Percentiles rank a stretch among this genome's conserved stretches.
Conservation (phyloP, 2,797 vertebrate species). For the Epinephelus coioides region DNA sequence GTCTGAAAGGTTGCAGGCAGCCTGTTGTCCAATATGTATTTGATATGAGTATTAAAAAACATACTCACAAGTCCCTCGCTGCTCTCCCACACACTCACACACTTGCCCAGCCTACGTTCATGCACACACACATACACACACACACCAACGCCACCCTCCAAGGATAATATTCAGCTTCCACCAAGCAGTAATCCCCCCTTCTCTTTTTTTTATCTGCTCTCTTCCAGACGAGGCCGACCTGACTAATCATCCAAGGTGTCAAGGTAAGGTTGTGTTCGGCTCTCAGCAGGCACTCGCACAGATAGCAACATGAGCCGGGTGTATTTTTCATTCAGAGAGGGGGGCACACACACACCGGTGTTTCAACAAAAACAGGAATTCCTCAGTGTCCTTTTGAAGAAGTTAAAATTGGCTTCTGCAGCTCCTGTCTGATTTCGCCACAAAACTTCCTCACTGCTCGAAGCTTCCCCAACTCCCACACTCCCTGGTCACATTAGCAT, state of each 20-base stretch:
- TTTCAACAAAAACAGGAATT: conserved; percentile 54
- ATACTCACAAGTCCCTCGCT: conserved; percentile 34
- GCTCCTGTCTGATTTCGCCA: conserved; percentile 15
- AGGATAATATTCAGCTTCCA: conserved; percentile 56
- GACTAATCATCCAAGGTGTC: conserved; percentile 74
- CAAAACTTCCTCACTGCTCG: conserved; percentile 44
- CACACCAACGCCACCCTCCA: conserved; percentile 21
- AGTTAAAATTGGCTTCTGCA: conserved; percentile 57
- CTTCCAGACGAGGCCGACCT: conserved; percentile 71
- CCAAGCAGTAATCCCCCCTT: conserved; percentile 46
- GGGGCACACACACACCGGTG: conserved; percentile 20
- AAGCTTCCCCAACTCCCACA: conserved; percentile 47
- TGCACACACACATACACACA: conserved; percentile 3
- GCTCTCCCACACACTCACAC: conserved; percentile 48
- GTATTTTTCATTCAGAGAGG: conserved; percentile 27
- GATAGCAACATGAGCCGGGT: conserved; percentile 36
- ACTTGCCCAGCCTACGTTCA: conserved; percentile 14
- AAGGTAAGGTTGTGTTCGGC: conserved; percentile 65
- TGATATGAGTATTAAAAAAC: conserved; percentile 49
- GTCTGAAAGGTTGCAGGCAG: conserved; percentile 28
- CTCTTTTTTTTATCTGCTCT: conserved; percentile 69
- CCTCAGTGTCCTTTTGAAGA: conserved; percentile 40
- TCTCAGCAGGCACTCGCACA: conserved; percentile 33
- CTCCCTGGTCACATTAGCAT: conserved; percentile 63
- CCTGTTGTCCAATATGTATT: conserved; percentile 50